Evolutionary conservation across 2,797 vertebrate species (phyloP).

Genomic region (Acanthurus leucopareius): DNA sequence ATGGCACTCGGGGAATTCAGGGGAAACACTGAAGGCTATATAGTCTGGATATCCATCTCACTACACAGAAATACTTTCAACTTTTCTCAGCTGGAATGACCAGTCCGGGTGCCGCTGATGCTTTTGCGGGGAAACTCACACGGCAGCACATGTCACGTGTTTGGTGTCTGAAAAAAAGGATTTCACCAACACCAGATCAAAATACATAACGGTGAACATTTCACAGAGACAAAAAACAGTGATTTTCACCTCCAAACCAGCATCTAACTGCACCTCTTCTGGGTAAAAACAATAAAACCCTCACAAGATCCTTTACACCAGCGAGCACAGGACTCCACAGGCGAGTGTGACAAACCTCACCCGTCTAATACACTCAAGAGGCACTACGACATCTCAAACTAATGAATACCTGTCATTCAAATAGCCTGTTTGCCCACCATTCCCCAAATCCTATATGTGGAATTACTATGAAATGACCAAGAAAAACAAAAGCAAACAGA

Average conservation of each 20-base stretch:
- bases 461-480: slow-evolving; percentile 56
- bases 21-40: slow-evolving; percentile 63
- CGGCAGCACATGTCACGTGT: slow-evolving; percentile 52
- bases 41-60: slow-evolving; percentile 75
- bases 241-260: slow-evolving; percentile 33
- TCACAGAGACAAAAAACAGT: slow-evolving; percentile 22
- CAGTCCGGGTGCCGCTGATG: slow-evolving; percentile 39
- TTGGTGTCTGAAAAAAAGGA: slow-evolving; percentile 22
- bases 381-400: slow-evolving; percentile 74
- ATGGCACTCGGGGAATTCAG: slow-evolving; percentile 73
- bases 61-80: slow-evolving; percentile 61
- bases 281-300: slow-evolving; percentile 2
- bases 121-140: slow-evolving; percentile 22
- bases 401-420: slow-evolving; percentile 79
- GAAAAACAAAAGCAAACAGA: slow-evolving; percentile 45
- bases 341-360: slow-evolving; percentile 26
- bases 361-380: slow-evolving; percentile 63
- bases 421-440: slow-evolving; percentile 59
- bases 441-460: slow-evolving; percentile 59
- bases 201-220: slow-evolving; percentile 24
- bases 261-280: slow-evolving; percentile 26
- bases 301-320: slow-evolving; percentile 21
- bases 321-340: slow-evolving; percentile 22
- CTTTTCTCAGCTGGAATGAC: slow-evolving; percentile 52
- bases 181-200: background rate